Base-by-base conservation (phyloP, 1,140 invertebrate genomes). In the Medauroidea extradentata region DNA sequence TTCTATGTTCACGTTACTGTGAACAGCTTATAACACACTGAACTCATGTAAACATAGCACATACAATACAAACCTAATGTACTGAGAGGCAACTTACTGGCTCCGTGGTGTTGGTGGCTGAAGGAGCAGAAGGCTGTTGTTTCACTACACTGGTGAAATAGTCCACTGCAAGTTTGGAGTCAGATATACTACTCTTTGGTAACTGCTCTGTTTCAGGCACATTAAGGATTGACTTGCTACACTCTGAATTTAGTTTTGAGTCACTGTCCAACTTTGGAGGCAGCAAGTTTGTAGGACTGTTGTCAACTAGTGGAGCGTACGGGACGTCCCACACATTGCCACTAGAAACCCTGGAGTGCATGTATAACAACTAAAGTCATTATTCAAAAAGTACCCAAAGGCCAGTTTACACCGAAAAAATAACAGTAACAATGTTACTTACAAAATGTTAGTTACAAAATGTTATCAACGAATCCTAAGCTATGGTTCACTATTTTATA, bases 121-220 rank as follows among this genome's bases (percentile, higher is more conserved):
- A 53, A 51, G n/a, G n/a, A n/a, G 55, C 50, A 29, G 50, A 2
- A 29, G 50, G 50, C 21, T 52, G 50, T 21, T 25, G 5, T 25
- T 25, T 52, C 29, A 34, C 29, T 34, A 11, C 29, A 34, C 29
- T 72, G 9, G 75, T 74, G 70, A 85, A 85, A 71, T 82, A 81
- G 65, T 88, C 85, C 0, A 87, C 84, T 3, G 89, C 88, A 48
- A 92, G 72, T 73, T 89, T 88, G 0, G 90, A 92, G 75, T 92
- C 90, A 0, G 89, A 91, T 3, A 86, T 83, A 69, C 88, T 91
- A 59, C 80, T 83, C 62, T 84, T 84, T 2, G 82, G 82, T 1
- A 72, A 67, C n/a, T 64, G 65, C 27, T 82, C 80, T 4, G 75
- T 75, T 50, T 80, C 78, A 5, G 81, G 79, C 14, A 79, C 77